Percentiles rank a stretch among this genome's conserved stretches.
Conservation (phyloP, 2,888 invertebrate genomes). For the Cremastinae sp. region DNA sequence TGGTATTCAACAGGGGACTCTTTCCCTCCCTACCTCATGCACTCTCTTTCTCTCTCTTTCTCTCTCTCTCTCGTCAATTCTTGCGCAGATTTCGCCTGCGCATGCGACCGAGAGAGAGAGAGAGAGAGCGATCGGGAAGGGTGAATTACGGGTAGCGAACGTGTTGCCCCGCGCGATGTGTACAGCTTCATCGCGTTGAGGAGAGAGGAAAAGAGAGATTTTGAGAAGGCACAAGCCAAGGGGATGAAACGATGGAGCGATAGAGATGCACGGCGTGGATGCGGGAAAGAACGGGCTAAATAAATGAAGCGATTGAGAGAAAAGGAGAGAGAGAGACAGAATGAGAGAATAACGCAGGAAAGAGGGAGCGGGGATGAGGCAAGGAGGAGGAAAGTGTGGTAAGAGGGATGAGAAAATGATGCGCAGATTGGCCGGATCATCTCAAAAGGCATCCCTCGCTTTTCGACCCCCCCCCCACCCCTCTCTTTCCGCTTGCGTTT, state of each 20-base stretch:
- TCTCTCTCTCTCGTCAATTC: neutral
- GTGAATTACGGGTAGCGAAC: slow-evolving; percentile 42
- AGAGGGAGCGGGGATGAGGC: slow-evolving; percentile 49
- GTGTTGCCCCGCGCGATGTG: slow-evolving; percentile 48
- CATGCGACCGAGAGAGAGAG: slow-evolving; percentile 43
- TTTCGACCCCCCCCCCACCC: slow-evolving; percentile 23
- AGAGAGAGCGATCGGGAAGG: slow-evolving; percentile 10
- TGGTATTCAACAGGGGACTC: slow-evolving; percentile 78
- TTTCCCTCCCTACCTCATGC: neutral
- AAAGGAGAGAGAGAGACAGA: neutral
- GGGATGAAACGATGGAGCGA: slow-evolving; percentile 23
- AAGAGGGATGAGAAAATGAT: slow-evolving; percentile 78
- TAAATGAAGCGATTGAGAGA: neutral
- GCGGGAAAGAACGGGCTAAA: too few relatives aligned
- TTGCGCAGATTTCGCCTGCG: slow-evolving; percentile 71
- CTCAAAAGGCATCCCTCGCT: slow-evolving; percentile 76
- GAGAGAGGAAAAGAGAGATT: slow-evolving; percentile 57
- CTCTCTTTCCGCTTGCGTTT: slow-evolving; percentile 48
- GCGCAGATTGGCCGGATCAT: slow-evolving; percentile 81
- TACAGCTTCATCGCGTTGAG: slow-evolving; percentile 41
- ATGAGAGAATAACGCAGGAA: too few relatives aligned
- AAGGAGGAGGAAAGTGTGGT: slow-evolving; percentile 50
- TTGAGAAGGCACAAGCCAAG: slow-evolving; percentile 34
- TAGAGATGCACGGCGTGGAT: slow-evolving; percentile 48
- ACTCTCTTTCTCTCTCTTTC: slow-evolving; percentile 9